Base-by-base conservation (phyloP, 92 coral and sea anemone genomes). In the Pocillopora meandrina region DNA sequence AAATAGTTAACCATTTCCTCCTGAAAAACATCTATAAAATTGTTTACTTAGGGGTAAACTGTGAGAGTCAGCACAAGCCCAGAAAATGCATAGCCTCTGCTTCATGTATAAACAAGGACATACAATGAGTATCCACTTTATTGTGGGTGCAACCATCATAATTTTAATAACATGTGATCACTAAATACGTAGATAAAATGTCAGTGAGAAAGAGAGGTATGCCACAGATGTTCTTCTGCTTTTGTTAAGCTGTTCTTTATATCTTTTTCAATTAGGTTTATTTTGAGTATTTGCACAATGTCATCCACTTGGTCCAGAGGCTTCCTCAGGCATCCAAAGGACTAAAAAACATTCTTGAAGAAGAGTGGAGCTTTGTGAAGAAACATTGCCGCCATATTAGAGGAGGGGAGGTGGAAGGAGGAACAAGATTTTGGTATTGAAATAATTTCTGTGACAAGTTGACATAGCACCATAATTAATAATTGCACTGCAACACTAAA, bases 311-410 rank as follows among this genome's bases (percentile, higher is more conserved):
- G 89, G 89, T 96, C 19, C 98, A 96, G 88, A 83, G 98, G 52
- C 88, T 96, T 66, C 98, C 98, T 23, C 95, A 94, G 86, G 98
- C 98, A 8, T 96, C 98, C 18, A 92, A 93, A 77, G 97, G 95
- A 17, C 95, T 92, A 20, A 96, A 90, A 82, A 94, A 96, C 70
- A 82, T 89, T 58, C 91, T 96, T 17, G 98, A 96, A 75, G 98
- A 94, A 31, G 98, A 96, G 36, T 96, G 98, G 98, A 80, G 75
- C 52, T 96, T 96, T 87, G 98, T 96, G 63, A 92, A 87, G 73
- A 88, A 92, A 74, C 82, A 89, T 76, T 90, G 95, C 65, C 98
- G 93, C 19, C 98, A 96, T 65, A 84, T 96, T 82, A 85, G 98
- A 26, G 96, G 98, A 5, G 98, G 98, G 36, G 96, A 93, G 64